Base-by-base conservation (phyloP, 2,888 invertebrate species). In the Aphidoletes aphidimyza region DNA sequence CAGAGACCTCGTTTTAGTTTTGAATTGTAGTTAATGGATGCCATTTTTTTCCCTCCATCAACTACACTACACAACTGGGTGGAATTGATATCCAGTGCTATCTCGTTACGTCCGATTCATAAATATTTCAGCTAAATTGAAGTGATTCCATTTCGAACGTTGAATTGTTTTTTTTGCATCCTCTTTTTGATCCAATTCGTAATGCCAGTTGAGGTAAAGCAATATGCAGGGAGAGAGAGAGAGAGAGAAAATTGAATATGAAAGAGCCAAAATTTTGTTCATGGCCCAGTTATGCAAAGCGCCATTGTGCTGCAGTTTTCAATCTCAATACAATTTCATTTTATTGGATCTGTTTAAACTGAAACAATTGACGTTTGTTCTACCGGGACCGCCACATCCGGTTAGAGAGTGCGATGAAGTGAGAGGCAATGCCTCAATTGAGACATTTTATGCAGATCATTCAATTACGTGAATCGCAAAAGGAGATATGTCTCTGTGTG, bases 291-390 rank as follows among this genome's bases (percentile, higher is more conserved):
- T 54, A 26, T 22, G 9, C 47, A 17, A 22, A 22, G 54, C 14
- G 5, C 3, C 8, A 42, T 42, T 14, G 42, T 42, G 14, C 42
- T 42, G 42, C 42, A 42, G 42, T 6, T 42, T 42, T 54, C 54
- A 54, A 54, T 54, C 54, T 54, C 81, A 37, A 37, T 37, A n/a
- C 81, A 81, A 81, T 81, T 37, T 81, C 37, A n/a, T n/a, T 81
- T 81, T 81, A 81, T 37, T 81, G 81, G 37, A 37, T 37, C 81
- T n/a, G 37, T 81, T 37, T 22, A 81, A 81, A 9, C 37, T 22
- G 39, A 81, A 81, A 81, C 37, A 81, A 81, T 81, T 81, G 81
- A 37, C 37, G n/a, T 81, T 81, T 81, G n/a, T 19, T 81, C n/a
- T 26, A 11, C 2, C 30, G 69, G 69, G 30, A 30, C 30, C 69